Conservation (phyloP, 2,113 vertebrate species). For the Myotis davidii region DNA sequence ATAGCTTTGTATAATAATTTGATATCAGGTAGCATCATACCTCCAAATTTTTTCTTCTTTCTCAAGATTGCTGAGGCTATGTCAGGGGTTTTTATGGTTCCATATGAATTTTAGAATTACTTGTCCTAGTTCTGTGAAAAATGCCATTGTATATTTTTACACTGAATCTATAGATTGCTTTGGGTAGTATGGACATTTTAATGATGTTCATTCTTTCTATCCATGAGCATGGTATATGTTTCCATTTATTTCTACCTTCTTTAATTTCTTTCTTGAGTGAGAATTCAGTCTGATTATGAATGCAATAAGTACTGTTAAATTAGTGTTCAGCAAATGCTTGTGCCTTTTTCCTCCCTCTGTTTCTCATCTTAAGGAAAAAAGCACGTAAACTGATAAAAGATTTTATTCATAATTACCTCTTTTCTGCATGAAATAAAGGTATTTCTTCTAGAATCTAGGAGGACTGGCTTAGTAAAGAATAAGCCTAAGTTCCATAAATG, state of each 20-base stretch:
- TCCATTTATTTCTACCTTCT: background rate
- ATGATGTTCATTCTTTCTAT: background rate
- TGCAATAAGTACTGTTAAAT: background rate
- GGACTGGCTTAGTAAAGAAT: background rate
- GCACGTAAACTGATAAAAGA: background rate
- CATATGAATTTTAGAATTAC: background rate
- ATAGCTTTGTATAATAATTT: background rate
- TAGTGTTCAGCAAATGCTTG: background rate
- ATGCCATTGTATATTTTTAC: background rate
- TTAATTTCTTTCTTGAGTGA: background rate
- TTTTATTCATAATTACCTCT: background rate
- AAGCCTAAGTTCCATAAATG: background rate
- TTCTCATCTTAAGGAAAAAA: background rate
- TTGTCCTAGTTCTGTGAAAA: background rate
- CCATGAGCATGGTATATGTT: background rate
- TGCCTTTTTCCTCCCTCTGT: background rate
- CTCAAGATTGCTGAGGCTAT: background rate
- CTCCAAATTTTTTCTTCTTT: background rate
- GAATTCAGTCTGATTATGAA: background rate
- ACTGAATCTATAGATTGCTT: background rate
- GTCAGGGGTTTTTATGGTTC: background rate
- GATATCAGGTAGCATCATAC: background rate
- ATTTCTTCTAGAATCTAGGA: background rate
- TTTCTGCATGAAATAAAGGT: background rate
- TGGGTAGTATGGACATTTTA: background rate